A percentile compares a stretch with the other conserved stretches of the same genome.
Conservation (phyloP, 2,113 vertebrate genomes). For the Brevimyrus niger region DNA sequence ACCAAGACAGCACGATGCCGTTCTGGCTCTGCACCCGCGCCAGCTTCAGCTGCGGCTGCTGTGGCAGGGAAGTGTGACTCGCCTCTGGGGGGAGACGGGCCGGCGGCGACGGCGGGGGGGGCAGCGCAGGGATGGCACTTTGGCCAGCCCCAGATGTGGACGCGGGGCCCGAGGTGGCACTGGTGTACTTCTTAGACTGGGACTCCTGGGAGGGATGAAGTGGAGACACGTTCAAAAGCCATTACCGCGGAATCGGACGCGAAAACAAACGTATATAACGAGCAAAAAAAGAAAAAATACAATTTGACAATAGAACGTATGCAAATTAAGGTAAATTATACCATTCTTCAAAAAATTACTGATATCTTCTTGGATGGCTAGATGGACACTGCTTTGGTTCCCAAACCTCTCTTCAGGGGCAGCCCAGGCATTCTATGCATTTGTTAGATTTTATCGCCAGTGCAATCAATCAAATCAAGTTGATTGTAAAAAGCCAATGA, state of each 20-base stretch:
- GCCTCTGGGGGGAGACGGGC: slow-evolving; percentile 65
- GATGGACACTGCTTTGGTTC: background rate
- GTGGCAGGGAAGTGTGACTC: slow-evolving; percentile 68
- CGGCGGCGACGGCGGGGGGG: slow-evolving; percentile 54
- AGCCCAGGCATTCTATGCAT: background rate
- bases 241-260: background rate
- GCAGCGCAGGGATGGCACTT: slow-evolving; percentile 38
- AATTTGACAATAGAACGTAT: background rate
- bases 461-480: background rate
- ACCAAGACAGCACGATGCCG: slow-evolving; percentile 95
- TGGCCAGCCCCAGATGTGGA: slow-evolving; percentile 29
- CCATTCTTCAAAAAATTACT: background rate
- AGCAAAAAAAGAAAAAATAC: background rate
- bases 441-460: background rate
- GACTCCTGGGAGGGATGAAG: slow-evolving; percentile 42
- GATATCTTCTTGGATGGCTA: background rate
- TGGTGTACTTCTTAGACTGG: slow-evolving; percentile 31
- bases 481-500: background rate
- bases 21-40: slow-evolving; percentile 89
- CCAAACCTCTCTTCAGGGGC: background rate
- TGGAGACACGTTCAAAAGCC: background rate
- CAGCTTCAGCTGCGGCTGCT: slow-evolving; percentile 78
- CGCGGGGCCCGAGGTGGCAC: slow-evolving; percentile 36
- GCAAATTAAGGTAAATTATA: background rate
- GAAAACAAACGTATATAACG: background rate